phyloP scores from a whole-genome alignment of 2,797 vertebrate genomes.

The Clamator glandarius region DNA sequence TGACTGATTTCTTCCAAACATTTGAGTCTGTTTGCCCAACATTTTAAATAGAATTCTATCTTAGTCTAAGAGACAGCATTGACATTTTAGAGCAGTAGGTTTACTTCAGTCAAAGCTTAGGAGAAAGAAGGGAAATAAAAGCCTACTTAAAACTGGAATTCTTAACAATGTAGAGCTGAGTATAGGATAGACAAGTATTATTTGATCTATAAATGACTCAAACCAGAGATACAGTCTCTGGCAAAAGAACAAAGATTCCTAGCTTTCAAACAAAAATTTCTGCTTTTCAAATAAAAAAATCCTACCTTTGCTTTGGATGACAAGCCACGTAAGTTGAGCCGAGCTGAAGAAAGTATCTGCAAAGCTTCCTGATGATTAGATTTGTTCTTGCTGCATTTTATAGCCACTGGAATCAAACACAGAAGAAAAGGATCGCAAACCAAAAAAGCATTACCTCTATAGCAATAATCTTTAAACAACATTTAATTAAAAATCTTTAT shows the following conservation, averaged over 20 bases:
- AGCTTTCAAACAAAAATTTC: conserved; percentile 12
- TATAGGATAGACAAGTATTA: neutral
- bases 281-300: conserved; percentile 69
- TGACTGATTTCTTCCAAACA: neutral
- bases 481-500: neutral
- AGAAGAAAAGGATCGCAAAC: neutral
- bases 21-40: neutral
- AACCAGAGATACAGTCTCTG: neutral
- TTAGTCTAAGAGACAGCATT: neutral
- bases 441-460: neutral
- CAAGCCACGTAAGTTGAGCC: conserved; percentile 90
- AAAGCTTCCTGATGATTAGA: conserved; percentile 84
- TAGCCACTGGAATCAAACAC: conserved; percentile 82
- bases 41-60: neutral
- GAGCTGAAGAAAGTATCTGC: conserved; percentile 89
- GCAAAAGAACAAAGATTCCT: neutral
- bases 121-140: neutral
- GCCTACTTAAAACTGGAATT: neutral
- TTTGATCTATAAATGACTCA: neutral
- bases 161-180: neutral
- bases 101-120: neutral
- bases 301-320: conserved; percentile 91
- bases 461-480: neutral
- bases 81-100: neutral
- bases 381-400: conserved; percentile 87